Evolutionary conservation across 1,140 invertebrate genomes (phyloP), one percentile per base, ranked within the genome.

Genomic region (Apis laboriosa): DNA sequence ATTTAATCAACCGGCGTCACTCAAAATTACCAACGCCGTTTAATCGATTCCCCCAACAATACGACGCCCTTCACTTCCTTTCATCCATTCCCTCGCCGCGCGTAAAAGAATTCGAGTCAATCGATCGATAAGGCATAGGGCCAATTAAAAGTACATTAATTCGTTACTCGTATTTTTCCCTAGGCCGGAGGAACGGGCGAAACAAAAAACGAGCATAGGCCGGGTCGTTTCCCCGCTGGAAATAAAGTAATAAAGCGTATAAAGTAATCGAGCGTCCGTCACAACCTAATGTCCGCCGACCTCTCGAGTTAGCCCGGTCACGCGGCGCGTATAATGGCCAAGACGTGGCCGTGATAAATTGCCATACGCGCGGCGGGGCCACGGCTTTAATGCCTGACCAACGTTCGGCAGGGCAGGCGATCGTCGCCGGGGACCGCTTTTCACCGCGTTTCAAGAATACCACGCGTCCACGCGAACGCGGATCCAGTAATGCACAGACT

Each of bases 261-360:
- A 78, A 78, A 78, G 80, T 77, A 83, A 83, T 83, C 75, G 80
- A 77, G 66, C 66, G 80, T 77, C 80, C 80, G 74, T 83, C 74
- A 83, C 64, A 77, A 77, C 67, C 66, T 78, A 83, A 83, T 83
- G 80, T 78, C 75, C 75, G 67, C 28, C 80, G 61, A 77, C 74
- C 55, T 70, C 55, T 70, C 64, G 66, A 71, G 80, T 78, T 71
- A 83, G 74, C 51, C 58, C 58, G 66, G 63, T 77, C 63, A 77
- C 80, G 51, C 79, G 61, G 80, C 75, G 80, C 58, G 72, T 74
- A 71, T 78, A 78, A 83, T 83, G 75, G 56, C 51, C 55, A 63
- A 78, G 80, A 83, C 80, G 80, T 83, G 80, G 9, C 58, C 67
- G 49, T 83, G 75, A 83, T 83, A 78, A 83, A 83, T 83, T 63